phyloP scores from a whole-genome alignment of 2,888 invertebrate species.

The Scrobipalpa costella region DNA sequence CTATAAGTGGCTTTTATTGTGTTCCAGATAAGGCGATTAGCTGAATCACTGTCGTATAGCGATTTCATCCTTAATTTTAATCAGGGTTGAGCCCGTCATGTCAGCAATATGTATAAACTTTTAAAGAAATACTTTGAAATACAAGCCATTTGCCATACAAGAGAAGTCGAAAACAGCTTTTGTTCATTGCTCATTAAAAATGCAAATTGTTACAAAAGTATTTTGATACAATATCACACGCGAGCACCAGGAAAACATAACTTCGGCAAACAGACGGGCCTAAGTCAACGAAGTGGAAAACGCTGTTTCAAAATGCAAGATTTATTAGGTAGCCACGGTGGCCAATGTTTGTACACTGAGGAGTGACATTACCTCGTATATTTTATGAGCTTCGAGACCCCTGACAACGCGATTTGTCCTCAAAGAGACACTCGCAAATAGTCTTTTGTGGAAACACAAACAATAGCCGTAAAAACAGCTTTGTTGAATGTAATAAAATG shows the following conservation, averaged over 20 bases:
- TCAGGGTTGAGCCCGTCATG: too few relatives aligned
- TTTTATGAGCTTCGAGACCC: conserved; percentile 9
- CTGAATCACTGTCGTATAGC: too few relatives aligned
- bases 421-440: background rate
- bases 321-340: conserved; percentile 21
- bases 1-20: too few relatives aligned
- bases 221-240: background rate
- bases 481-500: background rate
- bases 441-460: conserved; percentile 1
- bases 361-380: background rate
- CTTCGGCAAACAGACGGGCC: background rate
- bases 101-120: too few relatives aligned
- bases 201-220: background rate
- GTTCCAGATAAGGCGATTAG: too few relatives aligned
- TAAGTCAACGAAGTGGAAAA: conserved; percentile 10
- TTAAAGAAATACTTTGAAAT: too few relatives aligned
- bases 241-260: background rate
- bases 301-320: conserved; percentile 21
- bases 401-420: background rate
- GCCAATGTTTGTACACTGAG: conserved; percentile 8
- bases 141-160: too few relatives aligned
- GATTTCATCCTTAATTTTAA: too few relatives aligned
- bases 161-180: too few relatives aligned
- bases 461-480: background rate
- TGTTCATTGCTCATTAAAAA: too few relatives aligned